Percentiles rank a stretch among this genome's conserved stretches.
Evolutionary conservation across 2,797 vertebrate species (phyloP).

Genomic region (Coranthus polyacanthus): DNA sequence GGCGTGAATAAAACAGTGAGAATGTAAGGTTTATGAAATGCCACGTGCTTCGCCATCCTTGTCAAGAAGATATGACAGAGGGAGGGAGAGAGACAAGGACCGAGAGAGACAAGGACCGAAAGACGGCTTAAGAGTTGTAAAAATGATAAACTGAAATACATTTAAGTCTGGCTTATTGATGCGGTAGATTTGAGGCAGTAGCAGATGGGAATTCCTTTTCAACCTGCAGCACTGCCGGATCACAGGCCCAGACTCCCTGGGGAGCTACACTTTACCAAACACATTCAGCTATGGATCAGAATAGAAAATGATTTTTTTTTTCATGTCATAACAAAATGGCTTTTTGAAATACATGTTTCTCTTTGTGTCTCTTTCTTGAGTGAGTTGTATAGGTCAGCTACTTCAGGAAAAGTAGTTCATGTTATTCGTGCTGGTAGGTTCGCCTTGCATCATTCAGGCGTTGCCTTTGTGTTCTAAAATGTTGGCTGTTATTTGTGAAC

Average conservation of each 20-base stretch:
- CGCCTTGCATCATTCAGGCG: neutral
- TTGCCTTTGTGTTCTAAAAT: conserved; percentile 13
- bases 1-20: conserved; percentile 36
- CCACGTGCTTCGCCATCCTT: conserved; percentile 27
- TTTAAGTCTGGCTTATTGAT: conserved; percentile 74
- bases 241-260: conserved; percentile 70
- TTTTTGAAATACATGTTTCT: conserved; percentile 47
- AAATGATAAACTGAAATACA: conserved; percentile 68
- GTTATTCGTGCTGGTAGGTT: conserved; percentile 7
- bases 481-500: conserved; percentile 2
- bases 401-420: conserved; percentile 21
- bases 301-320: conserved; percentile 60
- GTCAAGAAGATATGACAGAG: conserved; percentile 39
- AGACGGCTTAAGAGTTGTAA: conserved; percentile 44
- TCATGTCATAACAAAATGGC: conserved; percentile 45
- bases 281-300: conserved; percentile 63
- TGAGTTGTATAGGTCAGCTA: conserved; percentile 34
- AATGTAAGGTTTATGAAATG: conserved; percentile 48
- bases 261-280: conserved; percentile 69
- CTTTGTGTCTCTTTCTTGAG: conserved; percentile 29
- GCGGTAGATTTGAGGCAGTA: conserved; percentile 65
- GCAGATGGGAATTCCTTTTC: conserved; percentile 67
- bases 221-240: conserved; percentile 70
- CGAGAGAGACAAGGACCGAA: conserved; percentile 19
- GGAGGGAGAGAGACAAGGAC: conserved; percentile 12